phyloP scores from a whole-genome alignment of 2,888 invertebrate genomes.

The Molanna angustata region DNA sequence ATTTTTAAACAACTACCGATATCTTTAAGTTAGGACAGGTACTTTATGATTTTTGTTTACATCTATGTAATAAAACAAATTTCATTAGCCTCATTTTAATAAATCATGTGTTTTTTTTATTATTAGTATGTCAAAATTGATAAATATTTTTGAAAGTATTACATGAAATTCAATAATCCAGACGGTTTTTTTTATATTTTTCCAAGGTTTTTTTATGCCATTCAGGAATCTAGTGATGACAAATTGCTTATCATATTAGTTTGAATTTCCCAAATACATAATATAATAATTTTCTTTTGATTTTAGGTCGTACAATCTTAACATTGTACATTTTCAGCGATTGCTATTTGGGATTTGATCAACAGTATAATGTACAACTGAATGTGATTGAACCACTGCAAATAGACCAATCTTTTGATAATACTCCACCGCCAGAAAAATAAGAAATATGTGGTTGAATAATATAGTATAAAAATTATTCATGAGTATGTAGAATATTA shows the following conservation, averaged over 20 bases:
- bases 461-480: neutral
- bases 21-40: neutral
- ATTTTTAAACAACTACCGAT: neutral
- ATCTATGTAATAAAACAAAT: too few relatives aligned
- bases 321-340: conserved; percentile 88
- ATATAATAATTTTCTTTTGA: conserved; percentile 2
- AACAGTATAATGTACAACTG: conserved; percentile 69
- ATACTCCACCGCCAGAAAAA: neutral
- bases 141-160: too few relatives aligned
- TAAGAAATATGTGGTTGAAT: neutral
- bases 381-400: conserved; percentile 47
- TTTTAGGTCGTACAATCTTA: conserved; percentile 68
- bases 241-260: too few relatives aligned
- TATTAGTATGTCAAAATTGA: too few relatives aligned
- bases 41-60: too few relatives aligned
- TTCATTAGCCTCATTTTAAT: too few relatives aligned
- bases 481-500: neutral
- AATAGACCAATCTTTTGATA: conserved; percentile 3
- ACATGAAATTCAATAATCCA: too few relatives aligned
- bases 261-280: too few relatives aligned
- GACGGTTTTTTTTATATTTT: too few relatives aligned
- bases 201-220: too few relatives aligned
- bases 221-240: too few relatives aligned
- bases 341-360: conserved; percentile 90
- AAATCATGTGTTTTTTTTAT: too few relatives aligned